Base-by-base conservation (phyloP, 2,888 invertebrate species). In the Autographa gamma region DNA sequence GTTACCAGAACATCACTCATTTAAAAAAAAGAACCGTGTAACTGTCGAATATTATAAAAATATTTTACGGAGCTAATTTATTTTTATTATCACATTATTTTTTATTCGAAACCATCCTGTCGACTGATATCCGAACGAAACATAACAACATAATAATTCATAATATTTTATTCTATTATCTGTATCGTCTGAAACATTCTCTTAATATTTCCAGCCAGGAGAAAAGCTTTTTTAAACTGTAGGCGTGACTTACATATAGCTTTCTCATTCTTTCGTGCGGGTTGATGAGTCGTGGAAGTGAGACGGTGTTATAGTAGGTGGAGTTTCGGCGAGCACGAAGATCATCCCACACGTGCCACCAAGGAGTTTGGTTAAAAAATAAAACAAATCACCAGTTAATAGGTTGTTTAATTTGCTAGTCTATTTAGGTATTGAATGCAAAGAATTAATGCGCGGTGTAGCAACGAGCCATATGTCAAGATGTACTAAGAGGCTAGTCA, bases 371-470 rank as follows among this genome's bases (percentile, higher is more conserved):
- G 81, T 83, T 85, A 86, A 85, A 88, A 90, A 89, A 86, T 85
- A 89, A 86, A 86, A 90, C 87, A 88, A 89, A 91, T 90, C 82
- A 86, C 79, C 79, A 84, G 86, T 75, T 90, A 88, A 90, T 88
- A 88, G 87, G 73, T 86, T 85, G 86, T 86, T 85, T 86, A 87
- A 88, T 87, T 85, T 84, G 83, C 74, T 76, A 74, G 68, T 83
- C 83, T 83, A 83, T 83, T 84, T 81, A 72, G 54, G 83, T 83
- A 84, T 81, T 79, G 76, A 82, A 81, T 84, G 83, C 83, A 73
- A 79, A 74, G 79, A 69, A 82, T 80, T 80, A 82, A 83, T 80
- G 75, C 65, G 70, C 61, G 62, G 68, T 80, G 74, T 61, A 64
- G 76, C 69, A 70, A 64, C 73, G 32, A 73, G 63, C 73, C 84